A percentile compares a stretch with the other conserved stretches of the same genome.
These are phyloP conservation scores for Ischnura elegans DNA, from an alignment of 2,888 invertebrate species.

Conservation along the genomic window DNA sequence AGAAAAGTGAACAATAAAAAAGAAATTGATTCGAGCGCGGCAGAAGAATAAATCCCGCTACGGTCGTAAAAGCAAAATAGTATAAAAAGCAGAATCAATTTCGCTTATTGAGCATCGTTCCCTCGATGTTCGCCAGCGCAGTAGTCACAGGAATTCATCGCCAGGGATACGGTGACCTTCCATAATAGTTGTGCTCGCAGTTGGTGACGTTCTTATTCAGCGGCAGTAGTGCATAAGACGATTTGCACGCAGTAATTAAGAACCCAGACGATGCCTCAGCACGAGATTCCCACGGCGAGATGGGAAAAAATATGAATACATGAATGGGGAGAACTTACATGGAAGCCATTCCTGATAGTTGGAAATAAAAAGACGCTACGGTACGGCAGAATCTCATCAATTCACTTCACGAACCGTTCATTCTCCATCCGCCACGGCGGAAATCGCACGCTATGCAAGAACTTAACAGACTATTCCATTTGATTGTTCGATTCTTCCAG, in stretches of 20 bases:
- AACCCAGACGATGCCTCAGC: background rate
- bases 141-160: background rate
- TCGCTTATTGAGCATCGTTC: conserved; percentile 15
- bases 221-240: background rate
- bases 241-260: background rate
- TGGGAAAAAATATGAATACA: background rate
- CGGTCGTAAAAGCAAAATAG: background rate
- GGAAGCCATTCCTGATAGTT: background rate
- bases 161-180: background rate
- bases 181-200: background rate
- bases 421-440: background rate
- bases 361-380: background rate
- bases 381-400: background rate
- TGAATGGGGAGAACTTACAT: background rate
- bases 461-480: background rate
- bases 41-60: background rate
- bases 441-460: background rate
- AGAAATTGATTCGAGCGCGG: background rate
- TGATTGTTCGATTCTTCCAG: background rate
- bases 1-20: conserved; percentile 1
- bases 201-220: background rate
- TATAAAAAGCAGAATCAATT: background rate
- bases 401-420: background rate
- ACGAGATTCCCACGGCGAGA: background rate
- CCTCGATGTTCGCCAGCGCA: background rate